Conservation (phyloP, 2,113 vertebrate species). For the Regulus satrapa region DNA sequence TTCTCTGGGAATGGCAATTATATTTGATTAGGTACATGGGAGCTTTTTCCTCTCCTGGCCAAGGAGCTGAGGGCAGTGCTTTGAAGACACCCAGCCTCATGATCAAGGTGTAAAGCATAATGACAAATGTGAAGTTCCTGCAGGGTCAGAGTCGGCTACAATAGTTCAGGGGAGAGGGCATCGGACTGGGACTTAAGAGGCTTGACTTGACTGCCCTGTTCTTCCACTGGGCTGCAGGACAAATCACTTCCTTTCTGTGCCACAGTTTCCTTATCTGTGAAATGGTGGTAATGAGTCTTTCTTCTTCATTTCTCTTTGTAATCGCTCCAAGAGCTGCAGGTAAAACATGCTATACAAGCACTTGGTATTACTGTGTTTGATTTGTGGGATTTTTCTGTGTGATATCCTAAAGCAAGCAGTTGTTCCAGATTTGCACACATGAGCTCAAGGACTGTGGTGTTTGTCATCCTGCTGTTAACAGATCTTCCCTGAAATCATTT, state of each 20-base stretch:
- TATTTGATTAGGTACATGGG: conserved; percentile 64
- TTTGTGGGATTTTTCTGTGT: conserved; percentile 27
- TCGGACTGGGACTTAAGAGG: conserved; percentile 60
- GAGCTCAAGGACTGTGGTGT: conserved; percentile 6
- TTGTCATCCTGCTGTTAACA: conserved; percentile 29
- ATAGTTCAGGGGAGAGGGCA: conserved; percentile 63
- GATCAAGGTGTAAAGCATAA: conserved; percentile 66
- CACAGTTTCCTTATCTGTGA: conserved; percentile 54
- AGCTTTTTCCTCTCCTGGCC: conserved; percentile 66
- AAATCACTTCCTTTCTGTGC: conserved; percentile 62
- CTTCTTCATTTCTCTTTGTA: conserved; percentile 57
- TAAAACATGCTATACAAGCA: conserved; percentile 28
- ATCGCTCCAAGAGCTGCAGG: conserved; percentile 52
- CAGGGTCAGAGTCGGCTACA: conserved; percentile 47
- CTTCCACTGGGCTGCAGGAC: conserved; percentile 50
- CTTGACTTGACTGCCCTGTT: conserved; percentile 56
- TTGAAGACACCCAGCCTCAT: conserved; percentile 64
- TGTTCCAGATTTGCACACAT: conserved; percentile 8
- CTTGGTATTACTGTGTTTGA: conserved; percentile 45
- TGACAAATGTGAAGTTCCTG: conserved; percentile 62
- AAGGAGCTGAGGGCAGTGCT: conserved; percentile 62
- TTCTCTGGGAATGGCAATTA: conserved; percentile 68
- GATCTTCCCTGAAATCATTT: conserved; percentile 3
- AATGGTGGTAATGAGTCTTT: conserved; percentile 60
- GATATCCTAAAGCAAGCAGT: neutral